These are phyloP conservation scores for Protomyctophum bolini DNA, from an alignment of 2,113 vertebrate species.

Conservation along the genomic window DNA sequence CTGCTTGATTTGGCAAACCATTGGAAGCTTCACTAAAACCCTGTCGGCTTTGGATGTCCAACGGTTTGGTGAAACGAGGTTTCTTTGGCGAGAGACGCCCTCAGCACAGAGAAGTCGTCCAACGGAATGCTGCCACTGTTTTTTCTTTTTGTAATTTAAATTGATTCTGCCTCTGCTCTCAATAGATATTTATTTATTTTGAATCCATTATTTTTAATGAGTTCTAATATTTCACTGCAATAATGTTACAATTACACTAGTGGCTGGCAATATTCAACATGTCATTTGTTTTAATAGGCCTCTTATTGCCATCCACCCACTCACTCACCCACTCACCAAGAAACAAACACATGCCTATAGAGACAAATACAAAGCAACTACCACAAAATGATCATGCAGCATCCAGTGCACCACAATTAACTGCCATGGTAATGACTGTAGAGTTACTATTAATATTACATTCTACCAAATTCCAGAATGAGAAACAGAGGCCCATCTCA, in stretches of 20 bases:
- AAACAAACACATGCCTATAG: slow-evolving; percentile 26
- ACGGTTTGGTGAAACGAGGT: slow-evolving; percentile 1
- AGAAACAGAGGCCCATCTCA: slow-evolving; percentile 1
- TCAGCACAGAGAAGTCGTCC: not conserved
- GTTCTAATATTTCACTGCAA: slow-evolving; percentile 60
- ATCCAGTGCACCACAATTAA: slow-evolving; percentile 21
- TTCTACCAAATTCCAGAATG: not conserved
- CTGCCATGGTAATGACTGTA: slow-evolving; percentile 10
- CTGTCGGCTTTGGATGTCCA: not conserved
- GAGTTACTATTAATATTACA: slow-evolving; percentile 20
- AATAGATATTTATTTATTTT: slow-evolving; percentile 57
- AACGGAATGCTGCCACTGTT: not conserved
- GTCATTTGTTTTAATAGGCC: slow-evolving; percentile 56
- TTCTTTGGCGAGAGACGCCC: not conserved
- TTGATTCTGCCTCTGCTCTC: slow-evolving; percentile 35
- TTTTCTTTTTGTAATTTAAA: slow-evolving; percentile 48
- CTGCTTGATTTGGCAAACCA: slow-evolving; percentile 28
- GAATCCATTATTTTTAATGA: slow-evolving; percentile 67
- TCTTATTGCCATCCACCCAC: slow-evolving; percentile 24
- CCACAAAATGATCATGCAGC: not conserved
- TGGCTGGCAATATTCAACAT: slow-evolving; percentile 52
- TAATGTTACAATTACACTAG: slow-evolving; percentile 32
- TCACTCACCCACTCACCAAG: slow-evolving; percentile 4
- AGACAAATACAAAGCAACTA: not conserved
- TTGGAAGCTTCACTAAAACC: slow-evolving; percentile 1